These are phyloP conservation scores for Drosophila athabasca DNA, from an alignment of 1,140 invertebrate species.

Conservation along the genomic window DNA sequence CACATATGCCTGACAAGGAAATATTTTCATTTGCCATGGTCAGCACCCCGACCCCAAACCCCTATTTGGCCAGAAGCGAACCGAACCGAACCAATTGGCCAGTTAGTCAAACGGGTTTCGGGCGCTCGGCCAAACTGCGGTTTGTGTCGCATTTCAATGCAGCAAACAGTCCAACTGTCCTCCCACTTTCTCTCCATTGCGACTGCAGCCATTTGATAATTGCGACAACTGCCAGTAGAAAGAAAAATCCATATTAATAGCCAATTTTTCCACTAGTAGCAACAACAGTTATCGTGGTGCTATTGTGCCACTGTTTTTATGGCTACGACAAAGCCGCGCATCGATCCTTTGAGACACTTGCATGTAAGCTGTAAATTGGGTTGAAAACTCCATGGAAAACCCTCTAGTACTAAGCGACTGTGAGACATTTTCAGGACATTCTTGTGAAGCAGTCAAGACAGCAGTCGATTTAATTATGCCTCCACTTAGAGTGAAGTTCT, in stretches of 20 bases:
- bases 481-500: conserved; percentile 29
- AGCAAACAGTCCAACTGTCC: conserved; percentile 59
- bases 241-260: conserved; percentile 66
- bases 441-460: conserved; percentile 31
- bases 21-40: conserved; percentile 51
- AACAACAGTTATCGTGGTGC: conserved; percentile 1
- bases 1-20: conserved; percentile 46
- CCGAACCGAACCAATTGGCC: conserved; percentile 55
- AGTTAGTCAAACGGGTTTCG: conserved; percentile 57
- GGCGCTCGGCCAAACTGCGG: conserved; percentile 67
- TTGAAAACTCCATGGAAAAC: conserved; percentile 42
- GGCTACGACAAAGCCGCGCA: conserved; percentile 60
- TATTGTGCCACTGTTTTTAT: conserved; percentile 46
- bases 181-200: conserved; percentile 35
- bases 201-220: conserved; percentile 69
- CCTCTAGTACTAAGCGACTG: conserved; percentile 23
- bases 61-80: conserved; percentile 1
- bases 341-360: conserved; percentile 59
- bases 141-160: conserved; percentile 70
- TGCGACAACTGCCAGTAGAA: conserved; percentile 23
- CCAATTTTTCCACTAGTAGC: conserved; percentile 35
- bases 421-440: conserved; percentile 45
- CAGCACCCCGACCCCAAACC: conserved; percentile 18
- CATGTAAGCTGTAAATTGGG: conserved; percentile 67
- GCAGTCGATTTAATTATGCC: conserved; percentile 68